Evolutionary conservation across 1,140 invertebrate genomes (phyloP).

Genomic region (Zaprionus davidi): DNA sequence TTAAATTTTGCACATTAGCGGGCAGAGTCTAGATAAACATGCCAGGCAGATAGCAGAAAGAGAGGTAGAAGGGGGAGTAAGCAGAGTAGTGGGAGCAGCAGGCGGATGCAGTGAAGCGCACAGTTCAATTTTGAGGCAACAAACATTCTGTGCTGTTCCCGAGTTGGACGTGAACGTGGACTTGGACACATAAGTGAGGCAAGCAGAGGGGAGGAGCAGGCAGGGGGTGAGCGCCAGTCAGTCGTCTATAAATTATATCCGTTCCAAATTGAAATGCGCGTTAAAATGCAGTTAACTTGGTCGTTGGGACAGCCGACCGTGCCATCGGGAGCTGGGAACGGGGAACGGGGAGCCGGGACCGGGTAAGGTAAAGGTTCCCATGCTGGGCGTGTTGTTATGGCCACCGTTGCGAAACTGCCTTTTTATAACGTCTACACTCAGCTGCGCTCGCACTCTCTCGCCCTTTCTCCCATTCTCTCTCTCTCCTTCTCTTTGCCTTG

Average conservation of each 20-base stretch:
- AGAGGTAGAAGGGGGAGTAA: neutral
- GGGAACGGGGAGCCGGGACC: neutral
- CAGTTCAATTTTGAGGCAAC: conserved; percentile 75
- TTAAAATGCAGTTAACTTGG: conserved; percentile 84
- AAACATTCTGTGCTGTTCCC: conserved; percentile 43
- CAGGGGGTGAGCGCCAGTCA: conserved; percentile 69
- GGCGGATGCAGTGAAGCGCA: conserved; percentile 64
- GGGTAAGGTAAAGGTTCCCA: conserved; percentile 12
- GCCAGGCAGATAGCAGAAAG: conserved; percentile 48
- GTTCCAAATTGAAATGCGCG: conserved; percentile 84
- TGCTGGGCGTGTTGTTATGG: conserved; percentile 75
- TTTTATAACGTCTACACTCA: conserved; percentile 70
- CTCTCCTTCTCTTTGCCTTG: conserved; percentile 13
- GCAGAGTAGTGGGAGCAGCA: neutral
- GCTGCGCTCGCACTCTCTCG: conserved; percentile 11
- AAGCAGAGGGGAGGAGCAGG: neutral
- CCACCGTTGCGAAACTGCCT: conserved; percentile 66
- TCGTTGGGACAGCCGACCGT: conserved; percentile 41
- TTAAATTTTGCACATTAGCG: conserved; percentile 81
- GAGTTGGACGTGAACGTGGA: conserved; percentile 1
- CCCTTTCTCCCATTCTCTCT: neutral
- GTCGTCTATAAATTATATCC: conserved; percentile 84
- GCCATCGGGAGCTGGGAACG: neutral
- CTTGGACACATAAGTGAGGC: conserved; percentile 5
- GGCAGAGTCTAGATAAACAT: conserved; percentile 80